Evolutionary conservation across 2,113 vertebrate genomes (phyloP).

Genomic region (Datnioides undecimradiatus): DNA sequence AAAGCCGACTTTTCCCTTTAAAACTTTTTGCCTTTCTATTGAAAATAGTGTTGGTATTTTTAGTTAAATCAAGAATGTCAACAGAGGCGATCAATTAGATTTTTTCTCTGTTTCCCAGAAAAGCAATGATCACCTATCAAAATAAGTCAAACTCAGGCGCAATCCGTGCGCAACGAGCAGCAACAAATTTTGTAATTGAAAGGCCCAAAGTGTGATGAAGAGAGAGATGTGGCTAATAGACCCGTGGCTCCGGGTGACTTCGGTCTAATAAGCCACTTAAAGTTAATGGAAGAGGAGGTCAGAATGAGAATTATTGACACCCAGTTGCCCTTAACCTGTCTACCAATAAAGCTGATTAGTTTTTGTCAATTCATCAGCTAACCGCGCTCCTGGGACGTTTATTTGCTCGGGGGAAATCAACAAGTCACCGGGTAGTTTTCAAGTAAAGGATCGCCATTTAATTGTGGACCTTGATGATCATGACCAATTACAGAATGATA

Average conservation of each 20-base stretch:
- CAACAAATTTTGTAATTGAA: slow-evolving; percentile 50
- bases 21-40: neutral
- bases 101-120: neutral
- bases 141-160: slow-evolving; percentile 15
- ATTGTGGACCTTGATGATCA: slow-evolving; percentile 83
- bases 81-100: neutral
- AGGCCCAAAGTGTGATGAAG: slow-evolving; percentile 55
- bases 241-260: slow-evolving; percentile 79
- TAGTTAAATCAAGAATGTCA: neutral
- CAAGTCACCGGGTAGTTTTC: slow-evolving; percentile 90
- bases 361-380: slow-evolving; percentile 97
- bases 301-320: slow-evolving; percentile 94
- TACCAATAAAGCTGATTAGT: slow-evolving; percentile 99
- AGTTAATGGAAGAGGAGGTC: slow-evolving; percentile 95
- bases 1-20: neutral
- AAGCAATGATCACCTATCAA: neutral
- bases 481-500: slow-evolving; percentile 82
- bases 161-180: slow-evolving; percentile 5
- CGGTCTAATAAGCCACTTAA: slow-evolving; percentile 92
- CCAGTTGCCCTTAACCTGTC: slow-evolving; percentile 95
- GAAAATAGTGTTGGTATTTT: neutral
- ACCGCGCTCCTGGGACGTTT: slow-evolving; percentile 87
- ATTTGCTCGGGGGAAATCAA: slow-evolving; percentile 98
- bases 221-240: slow-evolving; percentile 57
- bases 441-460: slow-evolving; percentile 81